These are phyloP conservation scores for Pterostichus niger DNA, from an alignment of 2,888 invertebrate species.

Conservation along the genomic window DNA sequence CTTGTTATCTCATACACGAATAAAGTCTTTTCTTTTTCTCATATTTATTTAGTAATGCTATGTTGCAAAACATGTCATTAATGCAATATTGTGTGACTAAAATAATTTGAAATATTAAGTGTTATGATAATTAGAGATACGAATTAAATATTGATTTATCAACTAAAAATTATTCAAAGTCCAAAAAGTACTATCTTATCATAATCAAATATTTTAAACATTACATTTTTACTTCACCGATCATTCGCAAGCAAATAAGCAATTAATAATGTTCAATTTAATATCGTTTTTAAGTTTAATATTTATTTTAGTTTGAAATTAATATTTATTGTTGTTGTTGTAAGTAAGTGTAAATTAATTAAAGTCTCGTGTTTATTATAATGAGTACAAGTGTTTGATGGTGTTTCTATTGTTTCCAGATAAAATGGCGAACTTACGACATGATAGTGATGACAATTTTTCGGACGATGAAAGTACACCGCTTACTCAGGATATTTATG, in stretches of 20 bases:
- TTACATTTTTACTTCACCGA: slow-evolving; percentile 8
- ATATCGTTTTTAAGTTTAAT: too few species aligned
- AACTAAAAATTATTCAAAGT: neutral
- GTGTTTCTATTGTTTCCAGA: slow-evolving; percentile 56
- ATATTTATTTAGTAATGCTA: slow-evolving; percentile 23
- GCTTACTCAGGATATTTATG: slow-evolving; percentile 92
- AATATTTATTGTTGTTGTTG: slow-evolving; percentile 4
- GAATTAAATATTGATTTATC: slow-evolving; percentile 11
- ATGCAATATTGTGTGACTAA: slow-evolving; percentile 38
- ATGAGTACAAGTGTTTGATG: slow-evolving; percentile 28
- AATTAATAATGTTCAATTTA: slow-evolving; percentile 9
- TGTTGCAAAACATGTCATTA: slow-evolving; percentile 20
- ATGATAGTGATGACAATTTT: slow-evolving; percentile 87
- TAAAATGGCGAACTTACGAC: slow-evolving; percentile 82
- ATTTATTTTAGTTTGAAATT: neutral
- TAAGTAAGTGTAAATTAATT: slow-evolving; percentile 26
- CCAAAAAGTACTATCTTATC: slow-evolving; percentile 28
- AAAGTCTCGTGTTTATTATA: slow-evolving; percentile 35
- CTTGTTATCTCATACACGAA: neutral
- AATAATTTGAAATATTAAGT: slow-evolving; percentile 26
- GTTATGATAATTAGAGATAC: slow-evolving; percentile 11
- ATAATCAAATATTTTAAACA: neutral
- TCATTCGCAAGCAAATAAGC: neutral
- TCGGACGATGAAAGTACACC: slow-evolving; percentile 94
- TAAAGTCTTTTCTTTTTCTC: slow-evolving; percentile 1